Conservation (phyloP, 2,797 vertebrate genomes). For the Momotus momota region DNA sequence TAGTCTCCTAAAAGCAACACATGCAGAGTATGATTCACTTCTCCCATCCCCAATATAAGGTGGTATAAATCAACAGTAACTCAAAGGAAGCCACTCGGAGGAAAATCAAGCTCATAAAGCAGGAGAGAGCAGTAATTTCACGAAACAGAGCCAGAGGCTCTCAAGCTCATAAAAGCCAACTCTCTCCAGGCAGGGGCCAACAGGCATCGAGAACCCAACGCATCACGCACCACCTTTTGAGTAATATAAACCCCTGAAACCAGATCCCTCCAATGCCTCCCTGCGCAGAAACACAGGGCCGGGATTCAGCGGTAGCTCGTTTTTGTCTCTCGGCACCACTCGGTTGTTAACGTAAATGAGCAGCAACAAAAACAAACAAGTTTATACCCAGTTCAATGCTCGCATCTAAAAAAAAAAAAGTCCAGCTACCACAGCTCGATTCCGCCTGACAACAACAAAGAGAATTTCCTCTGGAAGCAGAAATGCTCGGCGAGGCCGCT, state of each 20-base stretch:
- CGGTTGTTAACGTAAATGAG: constrained; percentile 15
- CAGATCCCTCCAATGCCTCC: not conserved
- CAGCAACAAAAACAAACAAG: constrained; percentile 38
- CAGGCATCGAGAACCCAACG: not conserved
- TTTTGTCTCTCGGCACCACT: not conserved
- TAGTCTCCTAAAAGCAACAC: not conserved
- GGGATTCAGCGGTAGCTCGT: not conserved
- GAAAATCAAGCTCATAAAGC: constrained; percentile 7
- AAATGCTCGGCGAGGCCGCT: not conserved
- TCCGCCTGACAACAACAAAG: constrained; percentile 5
- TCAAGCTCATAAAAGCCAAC: not conserved
- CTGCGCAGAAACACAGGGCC: not conserved
- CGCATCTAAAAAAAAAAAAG: not conserved
- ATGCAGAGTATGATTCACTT: not conserved
- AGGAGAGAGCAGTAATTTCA: not conserved
- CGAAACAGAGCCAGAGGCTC: not conserved
- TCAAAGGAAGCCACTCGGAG: not conserved
- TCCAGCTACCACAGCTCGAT: not conserved
- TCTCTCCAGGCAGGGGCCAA: not conserved
- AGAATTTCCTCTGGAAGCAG: not conserved
- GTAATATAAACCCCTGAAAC: constrained; percentile 32
- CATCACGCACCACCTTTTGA: not conserved
- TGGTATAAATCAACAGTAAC: not conserved
- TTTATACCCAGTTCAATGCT: constrained; percentile 14
- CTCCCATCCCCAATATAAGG: not conserved